Percentiles rank a stretch among this genome's conserved stretches.
Evolutionary conservation across 2,113 vertebrate genomes (phyloP).

Genomic region (Epinephelus fuscoguttatus): DNA sequence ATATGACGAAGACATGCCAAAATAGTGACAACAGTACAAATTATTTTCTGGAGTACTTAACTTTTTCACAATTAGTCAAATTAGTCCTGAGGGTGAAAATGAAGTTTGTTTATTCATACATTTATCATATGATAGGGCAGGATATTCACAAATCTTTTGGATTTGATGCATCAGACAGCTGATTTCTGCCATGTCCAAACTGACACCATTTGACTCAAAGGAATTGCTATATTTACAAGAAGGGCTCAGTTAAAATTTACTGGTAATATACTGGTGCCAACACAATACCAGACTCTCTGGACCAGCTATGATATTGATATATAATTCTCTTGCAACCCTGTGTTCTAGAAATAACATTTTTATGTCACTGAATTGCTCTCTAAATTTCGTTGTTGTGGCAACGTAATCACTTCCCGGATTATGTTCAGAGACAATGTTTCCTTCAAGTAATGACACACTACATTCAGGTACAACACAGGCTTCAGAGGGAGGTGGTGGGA

Average conservation of each 20-base stretch:
- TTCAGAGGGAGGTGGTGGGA: too few relatives aligned
- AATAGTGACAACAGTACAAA: background rate
- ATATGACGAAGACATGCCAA: background rate
- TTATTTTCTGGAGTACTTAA: background rate
- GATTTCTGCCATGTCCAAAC: too few relatives aligned
- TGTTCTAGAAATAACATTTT: too few relatives aligned
- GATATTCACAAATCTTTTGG: too few relatives aligned
- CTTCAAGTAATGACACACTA: too few relatives aligned
- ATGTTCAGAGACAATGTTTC: too few relatives aligned
- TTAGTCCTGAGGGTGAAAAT: background rate
- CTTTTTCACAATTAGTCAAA: background rate
- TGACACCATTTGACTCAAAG: background rate
- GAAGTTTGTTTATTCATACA: background rate
- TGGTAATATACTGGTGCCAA: background rate
- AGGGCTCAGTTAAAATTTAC: background rate
- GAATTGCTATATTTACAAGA: background rate
- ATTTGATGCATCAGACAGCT: too few relatives aligned
- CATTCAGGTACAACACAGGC: too few relatives aligned
- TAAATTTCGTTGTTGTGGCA: too few relatives aligned
- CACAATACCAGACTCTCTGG: background rate
- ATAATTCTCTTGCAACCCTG: too few relatives aligned
- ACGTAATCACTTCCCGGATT: too few relatives aligned
- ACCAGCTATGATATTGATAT: background rate
- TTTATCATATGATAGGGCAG: background rate
- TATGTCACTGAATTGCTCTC: too few relatives aligned